A percentile compares a stretch with the other conserved stretches of the same genome.
Evolutionary conservation across 2,797 vertebrate genomes (phyloP).

Genomic region (Kryptolebias ocellatus): DNA sequence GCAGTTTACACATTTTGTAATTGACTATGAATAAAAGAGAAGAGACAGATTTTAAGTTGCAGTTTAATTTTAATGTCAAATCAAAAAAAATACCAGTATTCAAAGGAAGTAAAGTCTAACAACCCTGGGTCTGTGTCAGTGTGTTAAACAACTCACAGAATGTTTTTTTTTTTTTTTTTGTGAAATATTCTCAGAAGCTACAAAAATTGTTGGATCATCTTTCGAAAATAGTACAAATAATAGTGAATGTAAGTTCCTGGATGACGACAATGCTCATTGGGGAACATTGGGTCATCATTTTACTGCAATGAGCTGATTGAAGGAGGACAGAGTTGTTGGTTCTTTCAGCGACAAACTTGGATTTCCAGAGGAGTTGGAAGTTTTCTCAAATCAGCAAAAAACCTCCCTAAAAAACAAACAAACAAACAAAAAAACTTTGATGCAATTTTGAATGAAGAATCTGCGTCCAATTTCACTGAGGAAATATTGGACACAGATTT

Average conservation of each 20-base stretch:
- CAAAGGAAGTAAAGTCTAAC: conserved; percentile 65
- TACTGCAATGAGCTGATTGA: conserved; percentile 58
- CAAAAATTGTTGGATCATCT: conserved; percentile 61
- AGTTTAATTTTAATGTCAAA: conserved; percentile 74
- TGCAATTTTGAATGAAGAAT: neutral
- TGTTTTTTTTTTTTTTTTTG: conserved; percentile 39
- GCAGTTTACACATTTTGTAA: too few species aligned
- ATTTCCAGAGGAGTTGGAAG: neutral
- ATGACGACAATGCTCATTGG: conserved; percentile 39
- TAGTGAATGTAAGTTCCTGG: conserved; percentile 43
- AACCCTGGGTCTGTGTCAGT: conserved; percentile 65
- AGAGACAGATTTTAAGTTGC: conserved; percentile 54
- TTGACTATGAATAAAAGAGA: conserved; percentile 40
- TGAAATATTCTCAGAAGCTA: conserved; percentile 69
- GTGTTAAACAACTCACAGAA: conserved; percentile 61
- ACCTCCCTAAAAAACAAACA: too few species aligned
- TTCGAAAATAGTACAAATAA: conserved; percentile 59
- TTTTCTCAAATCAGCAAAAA: neutral
- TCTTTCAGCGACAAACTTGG: conserved; percentile 6
- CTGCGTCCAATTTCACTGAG: too few species aligned
- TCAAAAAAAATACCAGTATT: conserved; percentile 67
- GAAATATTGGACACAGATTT: too few species aligned
- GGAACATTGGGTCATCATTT: conserved; percentile 51
- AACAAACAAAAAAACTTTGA: too few species aligned
- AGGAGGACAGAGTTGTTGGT: conserved; percentile 15